Conservation (phyloP, 2,113 vertebrate genomes). For the Anser brachyrhynchus region DNA sequence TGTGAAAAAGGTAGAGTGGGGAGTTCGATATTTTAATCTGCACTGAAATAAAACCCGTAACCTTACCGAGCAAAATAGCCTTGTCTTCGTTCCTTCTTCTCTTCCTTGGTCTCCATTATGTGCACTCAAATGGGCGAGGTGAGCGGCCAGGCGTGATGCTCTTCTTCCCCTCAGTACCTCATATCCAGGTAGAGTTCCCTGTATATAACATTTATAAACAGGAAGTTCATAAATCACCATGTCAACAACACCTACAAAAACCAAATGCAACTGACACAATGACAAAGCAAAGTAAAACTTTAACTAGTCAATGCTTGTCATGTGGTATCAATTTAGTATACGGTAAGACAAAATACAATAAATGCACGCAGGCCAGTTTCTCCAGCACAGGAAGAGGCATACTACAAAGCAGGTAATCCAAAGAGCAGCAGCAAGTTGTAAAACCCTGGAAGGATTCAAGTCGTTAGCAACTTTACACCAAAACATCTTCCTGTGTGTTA, state of each 20-base stretch:
- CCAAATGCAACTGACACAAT: neutral
- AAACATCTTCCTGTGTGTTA: neutral
- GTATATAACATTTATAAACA: constrained; percentile 2
- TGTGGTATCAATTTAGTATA: neutral
- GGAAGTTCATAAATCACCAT: constrained; percentile 21
- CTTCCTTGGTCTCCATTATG: constrained; percentile 82
- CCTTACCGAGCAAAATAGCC: constrained; percentile 84
- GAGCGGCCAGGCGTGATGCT: constrained; percentile 25
- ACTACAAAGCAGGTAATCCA: neutral
- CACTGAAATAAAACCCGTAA: neutral
- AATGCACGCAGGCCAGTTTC: neutral
- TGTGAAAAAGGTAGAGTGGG: neutral
- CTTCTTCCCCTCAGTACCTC: constrained; percentile 60
- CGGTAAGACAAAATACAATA: neutral
- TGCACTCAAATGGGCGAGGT: constrained; percentile 12
- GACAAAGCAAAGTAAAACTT: constrained; percentile 64
- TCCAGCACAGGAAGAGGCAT: neutral
- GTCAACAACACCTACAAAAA: constrained; percentile 3
- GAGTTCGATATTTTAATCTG: neutral
- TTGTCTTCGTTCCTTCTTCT: constrained; percentile 83
- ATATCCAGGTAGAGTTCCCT: constrained; percentile 64
- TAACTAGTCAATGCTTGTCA: constrained; percentile 18
- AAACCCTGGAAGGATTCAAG: neutral
- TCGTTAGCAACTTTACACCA: neutral
- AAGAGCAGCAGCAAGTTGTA: neutral